These are phyloP conservation scores for Arctocebus calabarensis DNA, from an alignment of 2,797 vertebrate genomes.

Conservation along the genomic window DNA sequence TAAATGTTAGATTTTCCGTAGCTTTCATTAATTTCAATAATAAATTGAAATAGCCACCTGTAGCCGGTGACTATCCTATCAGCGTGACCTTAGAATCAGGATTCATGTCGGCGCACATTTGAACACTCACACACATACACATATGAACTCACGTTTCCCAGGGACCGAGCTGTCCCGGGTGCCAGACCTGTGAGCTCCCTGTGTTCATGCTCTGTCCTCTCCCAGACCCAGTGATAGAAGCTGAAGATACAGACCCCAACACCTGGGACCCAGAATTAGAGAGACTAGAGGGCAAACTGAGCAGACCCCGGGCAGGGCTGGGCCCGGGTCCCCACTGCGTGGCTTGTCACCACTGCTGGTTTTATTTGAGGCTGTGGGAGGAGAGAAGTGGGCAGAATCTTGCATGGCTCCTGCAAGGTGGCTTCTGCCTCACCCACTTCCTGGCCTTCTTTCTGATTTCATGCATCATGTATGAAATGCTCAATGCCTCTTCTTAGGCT, in stretches of 20 bases:
- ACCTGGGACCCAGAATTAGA: neutral
- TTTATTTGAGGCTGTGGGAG: neutral
- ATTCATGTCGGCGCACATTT: neutral
- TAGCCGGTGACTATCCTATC: neutral
- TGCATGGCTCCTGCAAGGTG: neutral
- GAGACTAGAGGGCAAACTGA: neutral
- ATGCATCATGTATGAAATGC: accelerated
- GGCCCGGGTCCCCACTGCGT: neutral
- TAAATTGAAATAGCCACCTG: neutral
- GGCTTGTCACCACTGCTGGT: neutral
- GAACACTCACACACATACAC: neutral
- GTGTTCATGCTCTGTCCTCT: neutral
- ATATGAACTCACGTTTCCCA: too few relatives aligned
- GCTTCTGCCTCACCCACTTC: neutral
- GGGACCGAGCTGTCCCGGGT: neutral
- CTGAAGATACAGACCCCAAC: neutral
- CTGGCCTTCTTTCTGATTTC: neutral
- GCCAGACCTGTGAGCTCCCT: neutral
- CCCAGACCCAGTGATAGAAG: neutral
- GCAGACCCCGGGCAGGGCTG: neutral
- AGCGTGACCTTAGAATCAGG: neutral
- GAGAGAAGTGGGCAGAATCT: neutral
- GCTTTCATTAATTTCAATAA: conserved; percentile 8
- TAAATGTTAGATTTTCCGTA: neutral
- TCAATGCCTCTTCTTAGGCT: neutral